Evolutionary conservation across 2,888 invertebrate species (phyloP), one percentile per base, ranked within the genome.

Genomic region (Biston stratarius): DNA sequence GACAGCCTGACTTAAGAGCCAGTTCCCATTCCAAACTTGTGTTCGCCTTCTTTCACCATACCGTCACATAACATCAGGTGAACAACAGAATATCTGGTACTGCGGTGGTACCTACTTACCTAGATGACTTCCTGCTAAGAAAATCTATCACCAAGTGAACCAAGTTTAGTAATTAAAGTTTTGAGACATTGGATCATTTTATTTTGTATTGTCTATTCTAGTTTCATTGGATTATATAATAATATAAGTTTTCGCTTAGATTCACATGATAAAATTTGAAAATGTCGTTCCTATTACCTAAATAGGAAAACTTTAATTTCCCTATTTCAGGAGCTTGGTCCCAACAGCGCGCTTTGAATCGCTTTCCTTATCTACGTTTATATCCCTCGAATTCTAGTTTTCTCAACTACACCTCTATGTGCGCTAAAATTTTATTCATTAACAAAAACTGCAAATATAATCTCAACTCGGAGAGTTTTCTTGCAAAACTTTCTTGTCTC

Each of bases 231-330:
- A 24, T 24, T 24, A 24, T 24, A 24, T 24, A 24, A 24, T 24
- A 24, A 24, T 24, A 24, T 24, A 24, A 38, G 38, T 6, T 38
- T 38, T 36, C 3, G 14, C 38, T 38, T 48, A 15, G 52, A 59
- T 56, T 6, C 12, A 57, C 69, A 45, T 61, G 69, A 63, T 40
- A 48, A 66, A 58, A 67, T 76, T 69, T 59, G 53, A 59, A 45
- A 75, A 77, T 71, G 69, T 65, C 64, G 67, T 70, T 71, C 63
- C 61, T 60, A 40, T n/a, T 36, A 36, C 10, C 61, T 42, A 69
- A 75, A 79, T 75, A 72, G 77, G 67, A 70, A 79, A 81, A 81
- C 78, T 81, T 78, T 75, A 79, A 76, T 77, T 76, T 74, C 71
- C 66, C 67, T 64, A 61, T 71, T 52, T 62, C 48, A 60, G 47